Base-by-base conservation (phyloP, 2,113 vertebrate species). In the Procavia capensis region DNA sequence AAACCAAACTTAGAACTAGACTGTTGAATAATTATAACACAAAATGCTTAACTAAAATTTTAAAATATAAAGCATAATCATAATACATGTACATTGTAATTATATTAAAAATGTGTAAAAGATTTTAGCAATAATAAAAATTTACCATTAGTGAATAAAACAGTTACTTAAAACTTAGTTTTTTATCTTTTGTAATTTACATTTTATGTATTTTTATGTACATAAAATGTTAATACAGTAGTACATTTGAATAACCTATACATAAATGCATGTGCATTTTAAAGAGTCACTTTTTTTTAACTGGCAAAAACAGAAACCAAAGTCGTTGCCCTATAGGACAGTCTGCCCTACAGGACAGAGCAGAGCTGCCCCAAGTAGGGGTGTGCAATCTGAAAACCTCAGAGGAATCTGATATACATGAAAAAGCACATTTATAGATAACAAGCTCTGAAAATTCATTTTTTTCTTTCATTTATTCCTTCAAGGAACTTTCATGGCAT, bases 381-480 rank as follows among this genome's bases (percentile, higher is more conserved):
- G 2, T 76, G 1, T 88, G 9, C 27, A 85, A 85, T 80, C 64
- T 22, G 43, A 29, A 95, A 93, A 81, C 29, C 75, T 54, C 43
- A 78, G 68, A 95, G 50, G 45, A 70, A 19, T 45, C 16, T 54
- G 22, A 90, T 76, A 17, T 31, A 89, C 87, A 93, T 86, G 57
- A 89, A 87, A 25, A 79, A 89, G 84, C 31, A 79, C 41, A 79
- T 59, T 93, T 94, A 88, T 76, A 88, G 50, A 64, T 45, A 64
- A 80, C 79, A 76, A 94, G 80, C 41, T 74, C 79, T 45, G 17
- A 90, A 63, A 34, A 29, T n/a, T 90, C 61, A 66, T 94, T 96
- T 76, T 85, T 63, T 93, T 85, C 36, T 80, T 82, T 85, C 34
- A 54, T 45, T 85, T 36, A 54, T 59, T 84, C 27, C 43, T 72